Conservation (phyloP, 2,888 invertebrate genomes). For the Miltochrista miniata region DNA sequence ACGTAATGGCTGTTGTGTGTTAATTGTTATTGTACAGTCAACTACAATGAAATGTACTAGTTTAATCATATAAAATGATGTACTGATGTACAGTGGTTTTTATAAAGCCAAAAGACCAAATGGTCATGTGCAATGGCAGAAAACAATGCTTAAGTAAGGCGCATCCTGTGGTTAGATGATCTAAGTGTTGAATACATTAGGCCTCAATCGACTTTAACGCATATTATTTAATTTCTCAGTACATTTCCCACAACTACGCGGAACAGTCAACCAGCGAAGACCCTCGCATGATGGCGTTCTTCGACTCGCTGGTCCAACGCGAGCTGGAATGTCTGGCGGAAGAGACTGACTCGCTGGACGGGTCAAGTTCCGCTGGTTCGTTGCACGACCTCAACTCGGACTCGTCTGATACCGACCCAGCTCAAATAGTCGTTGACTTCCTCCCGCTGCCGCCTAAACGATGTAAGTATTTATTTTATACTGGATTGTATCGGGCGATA, state of each 20-base stretch:
- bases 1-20: too few species aligned
- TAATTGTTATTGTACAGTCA: too few species aligned
- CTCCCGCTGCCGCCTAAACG: constrained; percentile 66
- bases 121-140: too few species aligned
- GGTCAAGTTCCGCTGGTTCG: constrained; percentile 56
- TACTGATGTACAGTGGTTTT: too few species aligned
- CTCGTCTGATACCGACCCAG: constrained; percentile 65
- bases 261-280: constrained; percentile 95
- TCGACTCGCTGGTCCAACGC: constrained; percentile 95
- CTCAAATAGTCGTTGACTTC: constrained; percentile 64
- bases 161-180: too few species aligned
- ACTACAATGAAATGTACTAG: too few species aligned
- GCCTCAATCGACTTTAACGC: too few species aligned
- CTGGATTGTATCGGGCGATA: too few species aligned
- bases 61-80: too few species aligned
- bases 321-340: constrained; percentile 92
- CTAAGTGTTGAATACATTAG: too few species aligned
- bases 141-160: too few species aligned
- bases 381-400: constrained; percentile 56
- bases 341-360: constrained; percentile 74
- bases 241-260: constrained; percentile 94
- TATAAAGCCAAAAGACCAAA: too few species aligned
- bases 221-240: constrained; percentile 62
- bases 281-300: constrained; percentile 98
- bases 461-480: constrained; percentile 39